These are phyloP conservation scores for Coenonympha glycerion DNA, from an alignment of 2,888 invertebrate species.

Conservation along the genomic window DNA sequence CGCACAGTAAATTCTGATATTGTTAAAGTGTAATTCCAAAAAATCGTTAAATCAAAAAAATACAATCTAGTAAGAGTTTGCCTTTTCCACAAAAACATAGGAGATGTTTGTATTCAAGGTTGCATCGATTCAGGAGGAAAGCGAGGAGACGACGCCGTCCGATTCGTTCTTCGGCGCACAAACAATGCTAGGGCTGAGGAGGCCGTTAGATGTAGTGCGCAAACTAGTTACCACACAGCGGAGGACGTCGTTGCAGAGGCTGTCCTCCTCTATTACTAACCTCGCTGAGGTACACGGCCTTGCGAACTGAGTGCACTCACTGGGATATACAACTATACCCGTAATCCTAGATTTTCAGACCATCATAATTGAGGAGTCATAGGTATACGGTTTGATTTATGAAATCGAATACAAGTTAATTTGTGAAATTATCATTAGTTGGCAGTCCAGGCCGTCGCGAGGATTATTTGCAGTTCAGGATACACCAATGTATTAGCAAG, in stretches of 20 bases:
- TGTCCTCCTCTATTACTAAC: slow-evolving; percentile 70
- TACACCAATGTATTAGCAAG: no score
- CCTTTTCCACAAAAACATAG: background rate
- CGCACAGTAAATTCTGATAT: no score
- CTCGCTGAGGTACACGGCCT: slow-evolving; percentile 68
- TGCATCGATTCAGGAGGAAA: slow-evolving; percentile 57
- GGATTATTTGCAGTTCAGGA: no score
- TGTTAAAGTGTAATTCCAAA: no score
- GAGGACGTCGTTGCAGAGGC: slow-evolving; percentile 67
- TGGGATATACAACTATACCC: background rate
- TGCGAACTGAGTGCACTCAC: slow-evolving; percentile 23
- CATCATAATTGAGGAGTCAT: no score
- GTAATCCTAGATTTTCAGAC: background rate
- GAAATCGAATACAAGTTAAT: no score
- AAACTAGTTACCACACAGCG: slow-evolving; percentile 70
- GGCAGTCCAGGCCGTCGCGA: no score
- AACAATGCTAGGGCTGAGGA: slow-evolving; percentile 60
- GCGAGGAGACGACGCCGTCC: slow-evolving; percentile 49
- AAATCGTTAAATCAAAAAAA: no score
- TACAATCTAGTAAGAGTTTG: background rate
- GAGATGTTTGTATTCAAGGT: slow-evolving; percentile 64
- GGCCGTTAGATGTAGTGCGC: slow-evolving; percentile 70
- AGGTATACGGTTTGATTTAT: no score
- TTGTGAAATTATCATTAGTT: no score
- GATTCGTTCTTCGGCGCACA: slow-evolving; percentile 59